Percentiles rank a stretch among this genome's conserved stretches.
These are phyloP conservation scores for Neoarius graeffei DNA, from an alignment of 2,113 vertebrate genomes.

Conservation along the genomic window DNA sequence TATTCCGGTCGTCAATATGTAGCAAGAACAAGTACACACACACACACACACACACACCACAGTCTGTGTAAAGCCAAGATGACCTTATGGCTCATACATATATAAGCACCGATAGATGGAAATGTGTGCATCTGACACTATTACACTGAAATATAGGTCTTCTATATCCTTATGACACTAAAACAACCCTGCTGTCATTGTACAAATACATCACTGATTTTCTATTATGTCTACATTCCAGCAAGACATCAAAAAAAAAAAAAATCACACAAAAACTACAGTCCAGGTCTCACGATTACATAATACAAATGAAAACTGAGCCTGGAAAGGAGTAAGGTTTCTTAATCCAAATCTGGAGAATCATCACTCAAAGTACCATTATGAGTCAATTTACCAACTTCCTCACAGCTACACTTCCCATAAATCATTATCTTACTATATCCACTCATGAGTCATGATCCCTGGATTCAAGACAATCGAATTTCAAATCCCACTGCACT, in stretches of 20 bases:
- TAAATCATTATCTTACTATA: background rate
- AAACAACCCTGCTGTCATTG: background rate
- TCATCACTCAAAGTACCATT: background rate
- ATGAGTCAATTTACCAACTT: background rate
- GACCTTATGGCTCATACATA: background rate
- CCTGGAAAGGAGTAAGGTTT: background rate
- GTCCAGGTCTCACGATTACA: background rate
- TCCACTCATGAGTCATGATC: background rate
- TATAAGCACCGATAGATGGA: background rate
- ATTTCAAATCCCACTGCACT: background rate
- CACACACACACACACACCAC: no score
- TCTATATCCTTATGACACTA: background rate
- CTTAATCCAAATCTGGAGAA: background rate
- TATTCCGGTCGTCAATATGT: no score
- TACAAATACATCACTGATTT: background rate
- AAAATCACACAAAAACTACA: background rate
- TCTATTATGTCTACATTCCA: background rate
- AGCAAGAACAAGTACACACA: no score
- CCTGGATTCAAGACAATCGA: background rate
- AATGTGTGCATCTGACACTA: background rate
- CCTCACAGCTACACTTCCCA: background rate
- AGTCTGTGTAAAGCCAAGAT: background rate
- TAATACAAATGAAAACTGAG: background rate
- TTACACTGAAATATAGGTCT: background rate
- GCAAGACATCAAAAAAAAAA: background rate